phyloP scores from a whole-genome alignment of 2,888 invertebrate genomes.

The Lordiphosa andalusiaca region DNA sequence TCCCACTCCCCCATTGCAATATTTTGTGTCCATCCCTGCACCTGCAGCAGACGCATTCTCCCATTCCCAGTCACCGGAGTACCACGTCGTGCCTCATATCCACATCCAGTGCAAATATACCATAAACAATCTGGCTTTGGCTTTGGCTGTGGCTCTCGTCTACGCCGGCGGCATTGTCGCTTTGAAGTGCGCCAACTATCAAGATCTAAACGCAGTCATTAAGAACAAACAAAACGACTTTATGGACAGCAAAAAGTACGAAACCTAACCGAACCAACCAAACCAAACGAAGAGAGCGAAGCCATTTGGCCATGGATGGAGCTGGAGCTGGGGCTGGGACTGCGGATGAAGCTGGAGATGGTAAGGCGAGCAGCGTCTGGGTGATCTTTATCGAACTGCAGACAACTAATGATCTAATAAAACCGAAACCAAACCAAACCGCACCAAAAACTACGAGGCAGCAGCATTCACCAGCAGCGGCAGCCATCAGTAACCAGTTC shows the following conservation, averaged over 20 bases:
- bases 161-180: constrained; percentile 60
- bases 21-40: no score
- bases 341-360: constrained; percentile 23
- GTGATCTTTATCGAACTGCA: constrained; percentile 76
- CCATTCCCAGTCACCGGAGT: background rate
- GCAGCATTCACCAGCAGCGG: constrained; percentile 32
- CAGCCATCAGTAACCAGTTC: constrained; percentile 49
- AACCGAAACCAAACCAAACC: constrained; percentile 65
- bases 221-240: constrained; percentile 75
- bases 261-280: constrained; percentile 17
- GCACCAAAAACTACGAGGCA: constrained; percentile 49
- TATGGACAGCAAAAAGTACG: constrained; percentile 72
- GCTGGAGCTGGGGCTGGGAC: constrained; percentile 5
- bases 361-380: constrained; percentile 60
- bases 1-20: no score
- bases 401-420: constrained; percentile 80
- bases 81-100: constrained; percentile 46
- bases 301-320: constrained; percentile 57
- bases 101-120: constrained; percentile 33
- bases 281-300: constrained; percentile 34
- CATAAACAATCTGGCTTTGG: constrained; percentile 64
- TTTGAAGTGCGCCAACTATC: constrained; percentile 74
- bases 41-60: no score
- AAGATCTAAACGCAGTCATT: constrained; percentile 77
- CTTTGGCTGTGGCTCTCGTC: constrained; percentile 16